Conservation (phyloP, 2,797 vertebrate genomes). For the Oreochromis grahami region DNA sequence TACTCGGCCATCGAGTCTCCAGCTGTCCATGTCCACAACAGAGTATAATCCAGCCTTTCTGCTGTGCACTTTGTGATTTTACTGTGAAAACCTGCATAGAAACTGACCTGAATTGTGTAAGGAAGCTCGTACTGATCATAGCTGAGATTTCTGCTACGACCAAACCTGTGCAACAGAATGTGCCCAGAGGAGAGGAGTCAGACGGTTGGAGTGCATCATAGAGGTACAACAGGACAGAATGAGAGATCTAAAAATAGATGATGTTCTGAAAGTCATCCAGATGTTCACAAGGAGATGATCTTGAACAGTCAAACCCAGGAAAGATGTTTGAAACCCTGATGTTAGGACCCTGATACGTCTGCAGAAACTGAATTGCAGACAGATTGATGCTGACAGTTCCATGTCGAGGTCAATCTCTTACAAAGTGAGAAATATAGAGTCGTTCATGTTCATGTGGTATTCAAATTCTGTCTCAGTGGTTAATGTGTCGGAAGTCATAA, state of each 20-base stretch:
- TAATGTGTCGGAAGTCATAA: too few relatives aligned
- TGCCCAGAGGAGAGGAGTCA: not conserved
- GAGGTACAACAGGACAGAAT: not conserved
- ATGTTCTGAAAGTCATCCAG: not conserved
- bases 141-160: not conserved
- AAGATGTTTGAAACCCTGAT: not conserved
- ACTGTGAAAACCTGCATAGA: not conserved
- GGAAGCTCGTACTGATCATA: not conserved
- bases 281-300: not conserved
- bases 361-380: not conserved
- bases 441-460: not conserved
- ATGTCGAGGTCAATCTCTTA: not conserved
- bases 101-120: not conserved
- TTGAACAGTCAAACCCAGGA: not conserved
- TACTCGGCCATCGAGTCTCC: not conserved
- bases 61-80: not conserved
- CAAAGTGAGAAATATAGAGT: not conserved
- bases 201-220: not conserved
- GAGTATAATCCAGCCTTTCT: not conserved
- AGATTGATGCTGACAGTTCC: not conserved
- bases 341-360: not conserved
- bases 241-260: not conserved
- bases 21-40: not conserved
- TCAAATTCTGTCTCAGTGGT: too few relatives aligned
- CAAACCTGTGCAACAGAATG: not conserved